phyloP scores from a whole-genome alignment of 2,113 vertebrate genomes.

The Potamarius usumacintae region DNA sequence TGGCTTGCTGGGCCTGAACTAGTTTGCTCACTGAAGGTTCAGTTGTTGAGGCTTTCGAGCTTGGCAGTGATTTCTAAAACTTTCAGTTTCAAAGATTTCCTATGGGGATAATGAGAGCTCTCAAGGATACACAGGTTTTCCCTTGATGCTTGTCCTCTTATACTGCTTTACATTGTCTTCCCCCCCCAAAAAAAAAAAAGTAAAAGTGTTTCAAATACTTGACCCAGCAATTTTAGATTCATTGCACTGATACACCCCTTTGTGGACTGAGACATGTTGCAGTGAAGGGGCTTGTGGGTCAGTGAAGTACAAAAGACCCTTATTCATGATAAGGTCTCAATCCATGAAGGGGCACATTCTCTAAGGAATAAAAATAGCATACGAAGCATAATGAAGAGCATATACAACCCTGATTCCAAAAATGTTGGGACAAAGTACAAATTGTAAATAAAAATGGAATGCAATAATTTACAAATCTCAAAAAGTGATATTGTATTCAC shows the following conservation, averaged over 20 bases:
- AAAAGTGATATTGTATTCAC: too few relatives aligned
- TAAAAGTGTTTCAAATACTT: conserved; percentile 32
- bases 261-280: not conserved
- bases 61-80: conserved; percentile 48
- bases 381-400: conserved; percentile 22
- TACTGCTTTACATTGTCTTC: conserved; percentile 34
- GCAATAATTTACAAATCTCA: too few relatives aligned
- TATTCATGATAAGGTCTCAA: not conserved
- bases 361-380: conserved; percentile 38
- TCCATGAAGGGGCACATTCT: not conserved
- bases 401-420: too few relatives aligned
- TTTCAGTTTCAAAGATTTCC: conserved; percentile 51
- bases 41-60: conserved; percentile 41
- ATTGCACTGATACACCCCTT: not conserved
- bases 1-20: conserved; percentile 58
- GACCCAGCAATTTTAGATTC: not conserved
- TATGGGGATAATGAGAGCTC: conserved; percentile 50
- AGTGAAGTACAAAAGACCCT: not conserved
- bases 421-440: too few relatives aligned
- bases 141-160: conserved; percentile 45
- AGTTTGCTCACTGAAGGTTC: conserved; percentile 41
- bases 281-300: not conserved
- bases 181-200: not conserved
- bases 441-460: too few relatives aligned
- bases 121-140: conserved; percentile 54